Evolutionary conservation across 2,797 vertebrate genomes (phyloP), one percentile per base, ranked within the genome.

Genomic region (Platalea minor): DNA sequence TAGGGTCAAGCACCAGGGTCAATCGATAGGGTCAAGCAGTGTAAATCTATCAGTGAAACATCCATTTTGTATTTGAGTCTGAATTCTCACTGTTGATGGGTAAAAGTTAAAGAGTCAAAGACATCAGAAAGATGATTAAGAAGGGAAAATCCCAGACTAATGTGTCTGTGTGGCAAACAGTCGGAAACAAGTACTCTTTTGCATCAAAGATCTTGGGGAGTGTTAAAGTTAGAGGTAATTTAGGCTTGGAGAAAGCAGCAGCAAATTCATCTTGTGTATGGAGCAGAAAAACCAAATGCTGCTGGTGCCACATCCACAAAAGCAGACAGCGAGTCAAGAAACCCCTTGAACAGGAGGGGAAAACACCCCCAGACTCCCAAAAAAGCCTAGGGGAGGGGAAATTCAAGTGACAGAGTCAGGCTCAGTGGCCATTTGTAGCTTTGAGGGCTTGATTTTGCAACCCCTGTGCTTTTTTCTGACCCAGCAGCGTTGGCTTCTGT

Each of bases 321-420:
- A 67, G 28, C 17, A 69, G 56, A 41, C 0, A 53, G 5, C 0
- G 9, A 69, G 51, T 28, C 41, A 61, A 57, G 39, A 77, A 67
- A 59, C 11, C 5, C 20, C 26, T n/a, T 11, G 18, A 81, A 25
- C 5, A 63, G 0, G 17, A 67, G 53, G 53, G 29, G 59, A 85
- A 37, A 0, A 0, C 14, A 57, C 20, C 11, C 33, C 33, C 19
- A 28, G 2, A 26, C 6, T 45, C 37, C 12, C 16, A 57, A 12
- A 31, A 77, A 60, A 70, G 25, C 43, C 23, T 5, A 0, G 11
- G 23, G 35, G 11, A 59, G 33, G 25, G 31, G n/a, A 72, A 89
- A 45, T 41, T 75, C 59, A 7, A 10, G 35, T 4, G 33, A 10
- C 25, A 76, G 41, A 18, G 8, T 25, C 37, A 23, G 23, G 9